Evolutionary conservation across 2,888 invertebrate species (phyloP), one percentile per base, ranked within the genome.

Genomic region (Trichacis sp.): DNA sequence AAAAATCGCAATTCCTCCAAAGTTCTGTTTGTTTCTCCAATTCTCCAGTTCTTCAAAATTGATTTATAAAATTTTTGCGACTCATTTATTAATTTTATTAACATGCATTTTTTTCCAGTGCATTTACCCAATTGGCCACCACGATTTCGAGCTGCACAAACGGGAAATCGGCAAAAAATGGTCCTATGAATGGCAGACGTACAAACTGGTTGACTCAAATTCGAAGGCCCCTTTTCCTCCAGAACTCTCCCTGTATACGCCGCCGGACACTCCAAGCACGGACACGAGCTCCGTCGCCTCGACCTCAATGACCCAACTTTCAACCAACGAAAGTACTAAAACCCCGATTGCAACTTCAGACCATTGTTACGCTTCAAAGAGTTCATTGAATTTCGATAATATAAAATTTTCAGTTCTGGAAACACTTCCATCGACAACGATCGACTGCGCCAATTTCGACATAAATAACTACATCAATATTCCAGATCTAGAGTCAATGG

Each of bases 51-150:
- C n/a, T n/a, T n/a, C n/a, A n/a, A n/a, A 29, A 29, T 29, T 29
- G 29, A 29, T 29, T 29, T 29, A 29, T 29, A n/a, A n/a, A n/a
- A n/a, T n/a, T n/a, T n/a, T n/a, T n/a, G n/a, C n/a, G n/a, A n/a
- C n/a, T n/a, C n/a, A n/a, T n/a, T n/a, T n/a, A n/a, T n/a, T n/a
- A n/a, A n/a, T n/a, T n/a, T n/a, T n/a, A n/a, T n/a, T n/a, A n/a
- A n/a, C n/a, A n/a, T n/a, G n/a, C n/a, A n/a, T n/a, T n/a, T n/a
- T 54, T 54, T 54, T 19, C 18, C 38, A 60, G 60, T 60, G 60
- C 12, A 42, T 14, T 12, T 60, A 53, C 53, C 60, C 60, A 1
- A 53, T 60, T 43, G 19, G 19, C 3, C 15, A n/a, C 9, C 12
- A 40, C 5, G 17, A 49, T 5, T 15, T 60, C 6, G 53, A 60